phyloP scores from a whole-genome alignment of 2,888 invertebrate genomes.

The Phyto melanocephala region DNA sequence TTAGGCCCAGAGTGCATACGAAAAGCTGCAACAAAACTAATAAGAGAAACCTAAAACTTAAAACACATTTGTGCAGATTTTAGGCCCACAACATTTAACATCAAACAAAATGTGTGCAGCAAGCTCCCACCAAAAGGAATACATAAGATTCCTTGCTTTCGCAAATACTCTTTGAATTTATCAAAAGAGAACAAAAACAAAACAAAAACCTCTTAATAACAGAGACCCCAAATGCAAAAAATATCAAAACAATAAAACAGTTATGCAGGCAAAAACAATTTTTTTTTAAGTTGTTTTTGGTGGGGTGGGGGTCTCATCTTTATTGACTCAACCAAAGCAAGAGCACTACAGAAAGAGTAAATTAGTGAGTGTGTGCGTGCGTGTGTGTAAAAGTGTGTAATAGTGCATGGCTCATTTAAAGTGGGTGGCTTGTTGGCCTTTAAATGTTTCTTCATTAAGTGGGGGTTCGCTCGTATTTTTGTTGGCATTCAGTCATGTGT shows the following conservation, averaged over 20 bases:
- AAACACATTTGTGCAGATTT: slow-evolving; percentile 13
- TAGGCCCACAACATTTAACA: slow-evolving; percentile 8
- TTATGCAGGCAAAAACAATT: slow-evolving; percentile 11
- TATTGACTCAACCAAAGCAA: neutral
- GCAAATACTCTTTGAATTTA: slow-evolving; percentile 28
- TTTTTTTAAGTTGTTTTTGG: neutral
- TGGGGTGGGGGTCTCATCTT: slow-evolving; percentile 26
- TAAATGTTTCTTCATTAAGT: slow-evolving; percentile 45
- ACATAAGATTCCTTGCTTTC: slow-evolving; percentile 16
- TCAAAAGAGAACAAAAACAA: slow-evolving; percentile 29
- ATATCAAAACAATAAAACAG: slow-evolving; percentile 2
- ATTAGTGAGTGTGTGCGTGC: neutral
- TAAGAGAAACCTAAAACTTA: neutral
- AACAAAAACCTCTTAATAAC: neutral
- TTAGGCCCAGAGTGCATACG: slow-evolving; percentile 40
- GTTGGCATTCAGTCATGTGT: neutral
- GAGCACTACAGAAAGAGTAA: neutral
- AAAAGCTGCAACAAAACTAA: slow-evolving; percentile 29
- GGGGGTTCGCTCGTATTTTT: slow-evolving; percentile 29
- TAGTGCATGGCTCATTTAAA: slow-evolving; percentile 54
- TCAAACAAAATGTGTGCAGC: slow-evolving; percentile 2
- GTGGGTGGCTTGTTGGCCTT: slow-evolving; percentile 63
- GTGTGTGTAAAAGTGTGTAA: neutral
- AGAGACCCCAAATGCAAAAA: neutral
- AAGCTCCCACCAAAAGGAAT: slow-evolving; percentile 33